Evolutionary conservation across 2,888 invertebrate genomes (phyloP).

Genomic region (Rambutsinella grinnellia): DNA sequence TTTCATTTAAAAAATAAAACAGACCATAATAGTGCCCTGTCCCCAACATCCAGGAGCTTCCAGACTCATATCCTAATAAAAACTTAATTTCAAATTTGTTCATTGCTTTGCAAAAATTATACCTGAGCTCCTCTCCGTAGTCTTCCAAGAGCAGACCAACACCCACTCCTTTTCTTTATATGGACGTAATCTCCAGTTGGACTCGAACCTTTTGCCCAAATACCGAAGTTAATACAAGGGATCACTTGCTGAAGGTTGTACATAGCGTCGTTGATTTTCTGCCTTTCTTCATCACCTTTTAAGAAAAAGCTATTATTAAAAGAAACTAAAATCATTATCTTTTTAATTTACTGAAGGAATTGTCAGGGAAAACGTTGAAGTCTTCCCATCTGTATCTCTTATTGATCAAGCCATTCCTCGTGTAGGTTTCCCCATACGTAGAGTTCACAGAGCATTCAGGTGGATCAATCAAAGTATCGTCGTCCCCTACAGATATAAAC

Average conservation of each 20-base stretch:
- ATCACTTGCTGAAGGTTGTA: background rate
- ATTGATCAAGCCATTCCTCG: background rate
- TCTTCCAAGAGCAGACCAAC: background rate
- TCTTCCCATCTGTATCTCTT: background rate
- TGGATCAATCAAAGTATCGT: too few relatives aligned
- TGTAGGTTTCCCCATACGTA: too few relatives aligned
- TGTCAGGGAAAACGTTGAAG: slow-evolving; percentile 3
- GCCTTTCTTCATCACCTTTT: background rate
- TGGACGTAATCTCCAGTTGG: slow-evolving; percentile 5
- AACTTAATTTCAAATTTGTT: background rate
- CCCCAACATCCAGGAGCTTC: background rate
- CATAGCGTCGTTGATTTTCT: slow-evolving; percentile 8
- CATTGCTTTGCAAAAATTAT: background rate
- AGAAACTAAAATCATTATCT: too few relatives aligned
- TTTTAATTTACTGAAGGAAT: background rate
- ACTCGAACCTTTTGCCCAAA: background rate
- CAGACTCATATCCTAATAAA: background rate
- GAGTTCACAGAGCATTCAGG: too few relatives aligned
- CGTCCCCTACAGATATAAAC: too few relatives aligned
- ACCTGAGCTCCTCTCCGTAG: background rate
- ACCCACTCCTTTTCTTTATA: background rate
- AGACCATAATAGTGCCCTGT: background rate
- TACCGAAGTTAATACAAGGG: slow-evolving; percentile 11
- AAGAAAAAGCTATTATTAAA: too few relatives aligned
- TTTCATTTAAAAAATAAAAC: background rate